Evolutionary conservation across 1,140 invertebrate species (phyloP).

Genomic region (Drepana arcuata): DNA sequence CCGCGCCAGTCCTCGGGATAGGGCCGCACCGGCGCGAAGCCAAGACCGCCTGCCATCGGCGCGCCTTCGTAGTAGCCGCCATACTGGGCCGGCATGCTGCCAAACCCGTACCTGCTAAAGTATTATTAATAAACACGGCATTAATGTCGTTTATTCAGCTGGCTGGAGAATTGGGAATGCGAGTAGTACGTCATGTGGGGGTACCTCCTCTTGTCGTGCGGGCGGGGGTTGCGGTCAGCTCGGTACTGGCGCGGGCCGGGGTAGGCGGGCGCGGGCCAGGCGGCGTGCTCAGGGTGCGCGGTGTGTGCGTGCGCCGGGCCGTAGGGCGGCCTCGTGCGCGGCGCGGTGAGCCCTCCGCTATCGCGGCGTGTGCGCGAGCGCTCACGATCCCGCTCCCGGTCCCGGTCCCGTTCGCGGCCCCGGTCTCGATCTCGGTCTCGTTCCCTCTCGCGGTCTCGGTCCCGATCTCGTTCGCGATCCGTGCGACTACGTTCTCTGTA

Average conservation of each 20-base stretch:
- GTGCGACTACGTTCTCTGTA: conserved; percentile 61
- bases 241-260: conserved; percentile 55
- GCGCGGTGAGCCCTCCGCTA: conserved; percentile 37
- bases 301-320: conserved; percentile 31
- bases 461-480: conserved; percentile 48
- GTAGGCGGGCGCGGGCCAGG: conserved; percentile 55
- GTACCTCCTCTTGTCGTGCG: conserved; percentile 66
- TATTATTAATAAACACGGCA: not conserved
- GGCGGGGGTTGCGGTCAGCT: conserved; percentile 47
- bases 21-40: conserved; percentile 45
- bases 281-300: conserved; percentile 32
- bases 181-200: no score
- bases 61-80: conserved; percentile 43
- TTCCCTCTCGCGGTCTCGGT: conserved; percentile 45
- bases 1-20: conserved; percentile 60
- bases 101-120: conserved; percentile 33
- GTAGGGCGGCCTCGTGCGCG: conserved; percentile 34
- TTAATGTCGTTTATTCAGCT: no score
- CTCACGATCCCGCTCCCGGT: conserved; percentile 37
- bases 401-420: conserved; percentile 41
- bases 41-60: conserved; percentile 45
- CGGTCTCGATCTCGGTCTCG: conserved; percentile 55
- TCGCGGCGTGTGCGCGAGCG: conserved; percentile 56
- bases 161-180: no score
- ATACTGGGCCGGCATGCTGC: conserved; percentile 37